These are phyloP conservation scores for Motacilla tschutschensis DNA, from an alignment of 2,113 vertebrate species.

Conservation along the genomic window DNA sequence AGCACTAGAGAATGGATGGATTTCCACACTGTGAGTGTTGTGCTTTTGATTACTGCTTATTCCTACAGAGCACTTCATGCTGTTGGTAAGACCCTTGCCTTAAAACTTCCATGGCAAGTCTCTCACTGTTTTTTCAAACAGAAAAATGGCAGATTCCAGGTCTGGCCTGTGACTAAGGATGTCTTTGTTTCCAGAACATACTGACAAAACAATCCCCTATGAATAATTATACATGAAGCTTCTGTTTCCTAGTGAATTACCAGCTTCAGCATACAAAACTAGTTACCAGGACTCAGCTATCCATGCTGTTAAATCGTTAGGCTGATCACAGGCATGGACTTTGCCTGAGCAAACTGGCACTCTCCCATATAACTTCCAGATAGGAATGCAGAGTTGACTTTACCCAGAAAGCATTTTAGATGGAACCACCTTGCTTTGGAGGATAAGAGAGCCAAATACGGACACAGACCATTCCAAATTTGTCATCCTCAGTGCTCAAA, in stretches of 20 bases:
- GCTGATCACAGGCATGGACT: background rate
- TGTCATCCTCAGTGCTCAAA: background rate
- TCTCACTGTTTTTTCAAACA: background rate
- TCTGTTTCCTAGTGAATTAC: background rate
- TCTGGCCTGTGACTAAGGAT: background rate
- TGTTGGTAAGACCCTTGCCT: background rate
- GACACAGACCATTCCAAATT: background rate
- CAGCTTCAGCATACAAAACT: background rate
- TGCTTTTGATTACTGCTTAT: background rate
- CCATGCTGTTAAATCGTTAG: background rate
- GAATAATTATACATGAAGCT: background rate
- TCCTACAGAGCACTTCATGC: background rate
- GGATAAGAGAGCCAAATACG: background rate
- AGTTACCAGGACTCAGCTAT: background rate
- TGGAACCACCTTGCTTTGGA: background rate
- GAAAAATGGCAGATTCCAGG: background rate
- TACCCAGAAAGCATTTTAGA: background rate
- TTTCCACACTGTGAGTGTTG: background rate
- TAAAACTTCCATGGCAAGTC: background rate
- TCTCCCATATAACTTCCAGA: background rate
- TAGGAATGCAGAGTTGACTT: background rate
- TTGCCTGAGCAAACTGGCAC: background rate
- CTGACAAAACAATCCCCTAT: background rate
- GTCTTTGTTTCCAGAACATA: background rate
- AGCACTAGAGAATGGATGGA: background rate